Evolutionary conservation across 2,113 vertebrate genomes (phyloP), one percentile per base, ranked within the genome.

Genomic region (Camelus bactrianus): DNA sequence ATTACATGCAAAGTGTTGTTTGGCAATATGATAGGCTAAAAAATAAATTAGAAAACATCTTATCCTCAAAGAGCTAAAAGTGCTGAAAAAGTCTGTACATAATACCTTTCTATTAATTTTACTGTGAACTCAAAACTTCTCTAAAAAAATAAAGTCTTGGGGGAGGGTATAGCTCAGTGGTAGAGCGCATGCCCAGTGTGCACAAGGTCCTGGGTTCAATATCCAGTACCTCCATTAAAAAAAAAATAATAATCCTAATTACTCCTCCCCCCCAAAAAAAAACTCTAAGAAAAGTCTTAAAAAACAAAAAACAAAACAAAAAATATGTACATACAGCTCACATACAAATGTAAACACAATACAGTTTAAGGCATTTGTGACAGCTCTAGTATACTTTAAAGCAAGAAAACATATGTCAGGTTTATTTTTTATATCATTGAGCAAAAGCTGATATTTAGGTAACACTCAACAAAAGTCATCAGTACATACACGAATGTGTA

Each of bases 31-130:
- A 93, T 38, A n/a, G 60, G 24, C 14, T 73, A 90, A 93, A 82
- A 94, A 42, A 91, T 52, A 93, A 84, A 89, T 77, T 12, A 81
- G 56, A 52, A 65, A 10, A 75, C 15, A 92, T 32, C 72, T 84
- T 79, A 92, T 64, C n/a, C 22, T 91, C 62, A 86, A 0, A 64
- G 73, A 82, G 56, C 75, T 88, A 95, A 75, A 77, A 30, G 30
- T 50, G 22, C 50, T 91, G 42, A 86, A 46, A 93, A 93, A 87
- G 82, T 12, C 13, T 32, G 22, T 54, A 79, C 46, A n/a, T 52
- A 85, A 85, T 26, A n/a, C 9, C 38, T 85, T 79, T 5, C 72
- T 90, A 60, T 88, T 95, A 88, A 88, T 82, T 82, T 80, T 84
- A 30, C 48, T 76, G 10, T 73, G 58, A 88, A 48, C 8, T 20